A percentile compares a stretch with the other conserved stretches of the same genome.
Conservation (phyloP, 2,888 invertebrate genomes). For the Tenthredo mesomela region DNA sequence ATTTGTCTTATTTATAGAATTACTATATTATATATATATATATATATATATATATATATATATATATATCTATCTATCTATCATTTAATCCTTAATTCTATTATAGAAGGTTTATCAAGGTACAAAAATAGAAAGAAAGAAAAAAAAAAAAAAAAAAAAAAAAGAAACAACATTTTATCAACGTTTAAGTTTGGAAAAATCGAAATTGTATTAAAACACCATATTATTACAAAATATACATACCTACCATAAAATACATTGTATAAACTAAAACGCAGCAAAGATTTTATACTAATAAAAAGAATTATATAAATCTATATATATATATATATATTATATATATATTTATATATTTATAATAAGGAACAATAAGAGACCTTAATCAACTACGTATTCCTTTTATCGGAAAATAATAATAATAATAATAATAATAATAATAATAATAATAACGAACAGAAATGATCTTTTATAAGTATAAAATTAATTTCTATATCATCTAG, state of each 20-base stretch:
- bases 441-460: neutral
- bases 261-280: slow-evolving; percentile 19
- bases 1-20: slow-evolving; percentile 56
- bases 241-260: slow-evolving; percentile 17
- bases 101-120: slow-evolving; percentile 34
- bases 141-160: neutral
- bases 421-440: neutral
- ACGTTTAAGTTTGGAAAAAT: neutral
- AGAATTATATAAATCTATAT: neutral
- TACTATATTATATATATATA: slow-evolving; percentile 4
- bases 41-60: no score
- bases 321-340: neutral
- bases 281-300: slow-evolving; percentile 30
- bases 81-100: slow-evolving; percentile 31
- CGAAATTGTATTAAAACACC: slow-evolving; percentile 10
- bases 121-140: slow-evolving; percentile 26
- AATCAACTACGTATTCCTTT: neutral
- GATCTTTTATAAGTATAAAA: neutral
- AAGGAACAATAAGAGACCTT: neutral
- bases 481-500: slow-evolving; percentile 6
- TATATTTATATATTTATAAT: neutral
- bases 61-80: no score
- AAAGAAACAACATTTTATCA: neutral
- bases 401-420: neutral
- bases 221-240: neutral